Base-by-base conservation (phyloP, 2,797 vertebrate genomes). In the Argentina silus region DNA sequence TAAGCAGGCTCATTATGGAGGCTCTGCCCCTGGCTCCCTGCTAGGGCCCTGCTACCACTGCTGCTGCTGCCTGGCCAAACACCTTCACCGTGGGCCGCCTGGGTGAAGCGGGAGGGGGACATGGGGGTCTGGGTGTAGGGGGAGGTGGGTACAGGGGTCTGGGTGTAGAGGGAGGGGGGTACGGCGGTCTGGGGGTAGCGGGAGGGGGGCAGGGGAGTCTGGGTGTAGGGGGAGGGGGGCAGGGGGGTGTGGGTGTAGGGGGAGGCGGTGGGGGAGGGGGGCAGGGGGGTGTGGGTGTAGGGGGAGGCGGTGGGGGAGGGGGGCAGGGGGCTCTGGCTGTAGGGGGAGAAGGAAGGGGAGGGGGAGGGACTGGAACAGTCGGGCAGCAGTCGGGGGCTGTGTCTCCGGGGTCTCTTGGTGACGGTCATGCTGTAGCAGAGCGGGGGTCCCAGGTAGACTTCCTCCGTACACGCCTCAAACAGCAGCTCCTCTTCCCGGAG, bases 401-500 rank as follows among this genome's bases (percentile, higher is more conserved):
- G 50, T 43, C 80, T 75, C 0, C 15, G 67, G 43, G 89, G 70
- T 6, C 85, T 89, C 80, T 90, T 90, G 77, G 80, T 79, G 79
- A 91, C 86, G 45, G 66, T 59, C 75, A 90, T 85, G 86, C 93
- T 92, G 91, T 93, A 90, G 82, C 88, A 90, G 36, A 93, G 89
- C 0, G 94, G 92, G 1, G 95, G 94, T 11, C 94, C 95, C 71
- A 93, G 89, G 62, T 91, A 85, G 6, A 95, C 95, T 75, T 96
- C 96, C 81, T 98, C 96, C 0, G 94, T 94, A 81, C 96, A 98
- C 57, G 95, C 94, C 72, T 96, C 88, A 78, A 96, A 97, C 86
- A 99, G 96, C 6, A 90, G 94, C 86, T 96, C 97, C 70, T 96
- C 94, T 6, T 97, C 96, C 42, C 81, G 78, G 73, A 93, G 78